Base-by-base conservation (phyloP, 2,113 vertebrate species). In the Polypterus bichir region DNA sequence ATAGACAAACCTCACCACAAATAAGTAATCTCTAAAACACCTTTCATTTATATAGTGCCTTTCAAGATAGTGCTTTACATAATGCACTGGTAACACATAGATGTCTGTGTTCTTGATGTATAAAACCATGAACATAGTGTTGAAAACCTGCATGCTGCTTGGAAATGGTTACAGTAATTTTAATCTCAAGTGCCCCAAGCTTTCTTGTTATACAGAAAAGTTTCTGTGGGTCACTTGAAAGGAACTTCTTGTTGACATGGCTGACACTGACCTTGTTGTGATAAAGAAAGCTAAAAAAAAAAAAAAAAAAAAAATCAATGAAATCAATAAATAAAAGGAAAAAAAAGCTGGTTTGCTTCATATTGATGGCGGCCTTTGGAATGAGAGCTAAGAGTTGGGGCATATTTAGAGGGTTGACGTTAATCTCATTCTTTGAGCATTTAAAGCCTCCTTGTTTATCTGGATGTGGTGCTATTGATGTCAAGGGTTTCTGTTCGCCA, bases 401-500 rank as follows among this genome's bases (percentile, higher is more conserved):
- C 68, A 74, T 77, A 62, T 73, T 68, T 55, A 59, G 69, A 68
- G 72, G 54, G 75, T 70, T 67, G 49, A 69, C 49, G 65, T 75
- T 69, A 71, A 74, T 64, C 64, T 81, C 69, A 74, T 81, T 85
- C 81, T 78, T 60, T 83, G 83, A 80, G 70, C 83, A 74, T 81
- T 74, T 69, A 70, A 81, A 83, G 80, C 79, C 77, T 76, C 80
- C 81, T 87, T 86, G 85, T 90, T 87, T 81, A 78, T 72, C 69
- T 81, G 67, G 69, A 74, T 81, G 81, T 80, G 71, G 71, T 76
- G 84, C 88, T 85, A 83, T 84, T 86, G 89, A 88, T 86, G 87
- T 79, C 80, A 78, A 76, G 74, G 78, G 77, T 79, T 27, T 79
- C 74, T 82, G 83, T 85, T 87, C 27, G 27, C 27, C 27, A 27